Percentiles rank a stretch among this genome's conserved stretches.
These are phyloP conservation scores for Drosophila pectinifera DNA, from an alignment of 1,140 invertebrate genomes.

Conservation along the genomic window DNA sequence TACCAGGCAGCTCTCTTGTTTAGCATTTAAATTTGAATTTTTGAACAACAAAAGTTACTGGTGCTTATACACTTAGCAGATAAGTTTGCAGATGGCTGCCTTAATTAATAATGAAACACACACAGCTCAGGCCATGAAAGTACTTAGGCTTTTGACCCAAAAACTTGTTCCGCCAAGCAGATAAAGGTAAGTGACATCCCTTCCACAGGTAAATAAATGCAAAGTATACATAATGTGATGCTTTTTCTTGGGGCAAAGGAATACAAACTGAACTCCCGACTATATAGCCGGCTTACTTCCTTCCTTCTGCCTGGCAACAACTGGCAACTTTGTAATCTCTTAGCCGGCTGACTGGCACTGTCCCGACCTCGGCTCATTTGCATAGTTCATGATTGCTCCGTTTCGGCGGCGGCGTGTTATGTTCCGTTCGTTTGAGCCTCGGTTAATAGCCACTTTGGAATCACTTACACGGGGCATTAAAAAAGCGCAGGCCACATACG, in stretches of 20 bases:
- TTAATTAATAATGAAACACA: slow-evolving; percentile 2
- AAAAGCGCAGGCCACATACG: slow-evolving; percentile 39
- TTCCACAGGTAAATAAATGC: too few species aligned
- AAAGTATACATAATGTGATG: slow-evolving; percentile 3
- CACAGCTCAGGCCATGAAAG: not conserved
- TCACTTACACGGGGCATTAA: slow-evolving; percentile 54
- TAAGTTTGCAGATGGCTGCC: not conserved
- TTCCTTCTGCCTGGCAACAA: not conserved
- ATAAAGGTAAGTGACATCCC: not conserved
- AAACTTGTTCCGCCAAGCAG: not conserved
- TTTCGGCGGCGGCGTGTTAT: slow-evolving; percentile 1
- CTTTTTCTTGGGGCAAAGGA: not conserved
- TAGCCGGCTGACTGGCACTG: not conserved
- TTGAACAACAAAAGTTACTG: not conserved
- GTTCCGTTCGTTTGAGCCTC: slow-evolving; percentile 9
- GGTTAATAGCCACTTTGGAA: slow-evolving; percentile 65
- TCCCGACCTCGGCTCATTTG: slow-evolving; percentile 14
- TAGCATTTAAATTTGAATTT: not conserved
- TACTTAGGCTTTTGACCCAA: not conserved
- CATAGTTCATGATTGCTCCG: slow-evolving; percentile 19
- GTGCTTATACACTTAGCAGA: not conserved
- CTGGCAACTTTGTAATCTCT: slow-evolving; percentile 6
- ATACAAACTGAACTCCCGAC: not conserved
- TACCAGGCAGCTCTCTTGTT: too few species aligned
- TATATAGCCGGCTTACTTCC: not conserved